phyloP scores from a whole-genome alignment of 2,888 invertebrate genomes.

The Cataglyphis livida region DNA sequence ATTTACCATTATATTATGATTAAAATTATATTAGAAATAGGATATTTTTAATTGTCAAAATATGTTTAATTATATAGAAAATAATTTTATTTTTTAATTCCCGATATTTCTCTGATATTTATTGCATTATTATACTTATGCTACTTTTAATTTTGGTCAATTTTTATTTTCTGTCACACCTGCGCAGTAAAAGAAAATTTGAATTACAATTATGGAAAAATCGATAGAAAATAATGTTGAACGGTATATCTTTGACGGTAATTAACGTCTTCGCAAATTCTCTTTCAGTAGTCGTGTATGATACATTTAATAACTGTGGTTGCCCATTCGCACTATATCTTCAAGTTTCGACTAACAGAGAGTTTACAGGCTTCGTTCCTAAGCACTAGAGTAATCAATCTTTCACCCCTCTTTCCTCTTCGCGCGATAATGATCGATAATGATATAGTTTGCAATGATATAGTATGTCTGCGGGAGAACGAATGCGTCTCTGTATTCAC shows the following conservation, averaged over 20 bases:
- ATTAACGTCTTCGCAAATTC: conserved; percentile 52
- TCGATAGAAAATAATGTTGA: conserved; percentile 4
- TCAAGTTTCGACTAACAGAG: conserved; percentile 57
- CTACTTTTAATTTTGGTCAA: conserved; percentile 30
- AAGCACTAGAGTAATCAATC: conserved; percentile 56
- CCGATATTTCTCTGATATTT: conserved; percentile 24
- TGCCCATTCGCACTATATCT: conserved; percentile 52
- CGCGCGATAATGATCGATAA: conserved; percentile 61
- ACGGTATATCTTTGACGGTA: conserved; percentile 22
- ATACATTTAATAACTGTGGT: conserved; percentile 66
- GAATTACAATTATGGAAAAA: conserved; percentile 22
- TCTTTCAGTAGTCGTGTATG: conserved; percentile 57
- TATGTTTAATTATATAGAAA: conserved; percentile 35
- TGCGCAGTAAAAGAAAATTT: conserved; percentile 6
- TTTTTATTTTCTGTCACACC: conserved; percentile 8
- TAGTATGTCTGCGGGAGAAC: conserved; percentile 36
- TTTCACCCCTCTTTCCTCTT: conserved; percentile 35
- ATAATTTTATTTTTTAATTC: conserved; percentile 27
- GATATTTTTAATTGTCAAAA: conserved; percentile 35
- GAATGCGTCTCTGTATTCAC: conserved; percentile 22
- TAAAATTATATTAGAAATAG: conserved; percentile 22
- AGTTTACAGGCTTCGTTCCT: conserved; percentile 61
- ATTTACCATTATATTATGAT: neutral
- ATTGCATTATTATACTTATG: conserved; percentile 48
- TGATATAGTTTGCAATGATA: conserved; percentile 56